phyloP scores from a whole-genome alignment of 2,113 vertebrate species.

The Casuarius casuarius region DNA sequence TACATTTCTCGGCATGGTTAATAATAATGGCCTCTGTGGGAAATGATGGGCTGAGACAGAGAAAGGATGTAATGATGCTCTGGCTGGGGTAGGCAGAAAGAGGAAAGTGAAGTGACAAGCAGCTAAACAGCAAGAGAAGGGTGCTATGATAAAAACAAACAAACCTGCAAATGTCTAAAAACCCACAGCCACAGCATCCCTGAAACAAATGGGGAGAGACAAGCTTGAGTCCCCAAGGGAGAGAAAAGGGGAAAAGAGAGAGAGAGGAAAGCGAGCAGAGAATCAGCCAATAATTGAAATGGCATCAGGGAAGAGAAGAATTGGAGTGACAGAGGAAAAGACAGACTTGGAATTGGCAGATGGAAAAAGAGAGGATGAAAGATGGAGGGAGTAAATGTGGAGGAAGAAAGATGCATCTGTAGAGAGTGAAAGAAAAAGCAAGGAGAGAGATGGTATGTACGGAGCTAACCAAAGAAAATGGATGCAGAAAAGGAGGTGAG shows the following conservation, averaged over 20 bases:
- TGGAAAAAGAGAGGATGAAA: conserved; percentile 8
- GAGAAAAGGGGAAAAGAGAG: conserved; percentile 5
- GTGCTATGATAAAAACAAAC: conserved; percentile 63
- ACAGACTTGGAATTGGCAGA: conserved; percentile 15
- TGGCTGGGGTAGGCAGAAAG: conserved; percentile 23
- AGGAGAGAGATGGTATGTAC: not conserved
- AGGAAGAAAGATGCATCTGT: not conserved
- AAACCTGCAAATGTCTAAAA: conserved; percentile 47
- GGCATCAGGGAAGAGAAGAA: conserved; percentile 2
- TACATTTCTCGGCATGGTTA: conserved; percentile 45
- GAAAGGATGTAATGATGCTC: conserved; percentile 57
- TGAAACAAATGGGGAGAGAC: conserved; percentile 44
- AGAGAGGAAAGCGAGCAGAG: conserved; percentile 10
- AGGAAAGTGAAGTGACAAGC: conserved; percentile 54
- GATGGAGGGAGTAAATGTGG: not conserved
- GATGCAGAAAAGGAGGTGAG: not conserved
- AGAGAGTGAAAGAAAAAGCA: not conserved
- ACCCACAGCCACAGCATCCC: not conserved
- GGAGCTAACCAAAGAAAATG: not conserved
- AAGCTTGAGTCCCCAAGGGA: conserved; percentile 45
- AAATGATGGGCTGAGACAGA: conserved; percentile 62
- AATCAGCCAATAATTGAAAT: conserved; percentile 56
- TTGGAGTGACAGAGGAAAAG: not conserved
- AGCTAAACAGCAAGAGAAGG: conserved; percentile 63
- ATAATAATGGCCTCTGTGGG: conserved; percentile 55